These are phyloP conservation scores for Autographa gamma DNA, from an alignment of 2,888 invertebrate species.

Conservation along the genomic window DNA sequence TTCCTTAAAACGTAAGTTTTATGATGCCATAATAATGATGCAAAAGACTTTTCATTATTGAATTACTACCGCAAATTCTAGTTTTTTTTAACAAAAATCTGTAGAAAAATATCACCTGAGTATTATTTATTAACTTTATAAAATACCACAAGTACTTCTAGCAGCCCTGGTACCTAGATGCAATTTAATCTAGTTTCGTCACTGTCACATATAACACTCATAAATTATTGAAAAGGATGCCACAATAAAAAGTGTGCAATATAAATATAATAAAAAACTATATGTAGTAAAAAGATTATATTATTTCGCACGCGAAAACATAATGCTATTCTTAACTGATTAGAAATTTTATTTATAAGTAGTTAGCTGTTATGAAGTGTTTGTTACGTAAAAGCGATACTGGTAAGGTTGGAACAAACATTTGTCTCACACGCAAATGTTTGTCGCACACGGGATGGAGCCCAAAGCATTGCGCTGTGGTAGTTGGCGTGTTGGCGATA, in stretches of 20 bases:
- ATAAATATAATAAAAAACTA: slow-evolving; percentile 18
- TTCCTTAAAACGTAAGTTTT: too few relatives aligned
- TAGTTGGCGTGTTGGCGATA: background rate
- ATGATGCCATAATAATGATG: too few relatives aligned
- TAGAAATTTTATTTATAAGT: slow-evolving; percentile 2
- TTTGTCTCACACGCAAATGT: background rate
- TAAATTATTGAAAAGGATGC: slow-evolving; percentile 19
- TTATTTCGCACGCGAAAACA: slow-evolving; percentile 1
- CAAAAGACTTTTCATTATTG: too few relatives aligned
- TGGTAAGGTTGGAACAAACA: background rate
- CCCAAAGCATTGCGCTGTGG: background rate
- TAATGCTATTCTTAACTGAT: background rate
- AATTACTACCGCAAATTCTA: too few relatives aligned
- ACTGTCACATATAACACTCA: background rate
- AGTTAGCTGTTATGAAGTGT: background rate
- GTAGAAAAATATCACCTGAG: too few relatives aligned
- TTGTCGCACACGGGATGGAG: background rate
- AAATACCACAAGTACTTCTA: too few relatives aligned
- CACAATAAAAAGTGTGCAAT: background rate
- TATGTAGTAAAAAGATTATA: background rate
- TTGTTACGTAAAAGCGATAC: background rate
- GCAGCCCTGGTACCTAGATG: slow-evolving; percentile 2
- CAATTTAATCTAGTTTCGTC: slow-evolving; percentile 14
- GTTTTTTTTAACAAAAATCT: too few relatives aligned
- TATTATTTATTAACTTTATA: too few relatives aligned